Base-by-base conservation (phyloP, 1,140 invertebrate genomes). In the Bradynema listronoti region DNA sequence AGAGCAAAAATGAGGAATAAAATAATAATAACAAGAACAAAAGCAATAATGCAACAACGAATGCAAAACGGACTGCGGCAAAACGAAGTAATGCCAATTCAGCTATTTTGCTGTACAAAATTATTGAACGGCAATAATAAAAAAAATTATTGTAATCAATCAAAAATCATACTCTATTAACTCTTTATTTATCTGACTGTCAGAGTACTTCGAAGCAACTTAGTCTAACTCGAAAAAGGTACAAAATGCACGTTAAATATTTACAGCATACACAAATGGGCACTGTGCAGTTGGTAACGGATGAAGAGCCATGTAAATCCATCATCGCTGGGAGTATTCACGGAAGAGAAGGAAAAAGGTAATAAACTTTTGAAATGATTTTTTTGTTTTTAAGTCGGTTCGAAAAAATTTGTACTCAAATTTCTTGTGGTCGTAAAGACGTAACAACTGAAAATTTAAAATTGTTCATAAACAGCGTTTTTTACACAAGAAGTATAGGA, bases 221-320 rank as follows among this genome's bases (percentile, higher is more conserved):
- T n/a, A n/a, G n/a, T n/a, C n/a, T n/a, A n/a, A n/a, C n/a, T n/a
- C n/a, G n/a, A n/a, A n/a, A n/a, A n/a, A n/a, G n/a, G n/a, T 49
- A 46, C 32, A 64, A 58, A 56, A 75, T 75, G 73, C 66, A 75
- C 51, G 73, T 78, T 42, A 67, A 65, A 39, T 75, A 75, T 47
- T 78, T 75, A 49, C 73, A 75, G 69, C 73, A 75, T 53, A 61
- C 76, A 32, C 71, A 77, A 57, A 58, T 61, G 36, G 73, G 73
- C 59, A 75, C 73, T 33, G 73, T 75, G 36, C 73, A 75, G 58
- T 59, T 75, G 43, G 58, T 75, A 43, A 74, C 78, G 58, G 73
- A 75, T 76, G 49, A 52, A 78, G 30, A 73, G 57, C 55, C 62
- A 19, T 39, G 36, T 11, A 39, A 39, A 42, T 25, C 49, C 24